Base-by-base conservation (phyloP, 2,888 invertebrate species). In the Chrysotoxum bicinctum region DNA sequence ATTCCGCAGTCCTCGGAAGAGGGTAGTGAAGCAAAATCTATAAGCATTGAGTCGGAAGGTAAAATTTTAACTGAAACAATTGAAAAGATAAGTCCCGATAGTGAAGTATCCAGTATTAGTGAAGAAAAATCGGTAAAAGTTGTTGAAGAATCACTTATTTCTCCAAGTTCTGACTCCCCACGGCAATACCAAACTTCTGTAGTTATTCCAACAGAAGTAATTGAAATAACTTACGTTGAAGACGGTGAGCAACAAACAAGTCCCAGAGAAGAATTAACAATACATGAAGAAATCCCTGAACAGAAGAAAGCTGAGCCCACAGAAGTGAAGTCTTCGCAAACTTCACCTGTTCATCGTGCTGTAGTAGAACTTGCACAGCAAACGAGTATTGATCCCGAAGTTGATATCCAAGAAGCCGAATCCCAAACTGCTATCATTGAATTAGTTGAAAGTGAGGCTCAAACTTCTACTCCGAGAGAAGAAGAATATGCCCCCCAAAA, bases 41-140 rank as follows among this genome's bases (percentile, higher is more conserved):
- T 87, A 0, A 90, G 89, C 56, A 76, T 90, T 35, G 88, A 89
- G 40, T 89, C 90, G 0, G 90, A 89, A 40, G 90, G 88, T 7
- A 89, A 89, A 80, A 70, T 91, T 6, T 83, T 84, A 12, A 88
- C 91, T 87, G 89, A 91, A 87, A 88, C 91, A 23, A 88, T 92
- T 89, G 88, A 89, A 64, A 90, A 92, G 90, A 90, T 90, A 88
- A 89, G 92, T 52, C 88, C 92, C 81, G 92, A 93, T 88, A 91
- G 91, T 79, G 90, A 91, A 54, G 66, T 90, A n/a, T 89, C 93
- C 91, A 87, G 93, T 93, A 91, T 89, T 90, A 80, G 92, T 91
- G 94, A 94, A 72, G 93, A 93, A 3, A 93, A 92, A 21, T 93
- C 94, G 7, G 94, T 95, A 0, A 95, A 95, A 92, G 93, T 95